Evolutionary conservation across 1,140 invertebrate species (phyloP).

Genomic region (Pseudobourletiella spinata): DNA sequence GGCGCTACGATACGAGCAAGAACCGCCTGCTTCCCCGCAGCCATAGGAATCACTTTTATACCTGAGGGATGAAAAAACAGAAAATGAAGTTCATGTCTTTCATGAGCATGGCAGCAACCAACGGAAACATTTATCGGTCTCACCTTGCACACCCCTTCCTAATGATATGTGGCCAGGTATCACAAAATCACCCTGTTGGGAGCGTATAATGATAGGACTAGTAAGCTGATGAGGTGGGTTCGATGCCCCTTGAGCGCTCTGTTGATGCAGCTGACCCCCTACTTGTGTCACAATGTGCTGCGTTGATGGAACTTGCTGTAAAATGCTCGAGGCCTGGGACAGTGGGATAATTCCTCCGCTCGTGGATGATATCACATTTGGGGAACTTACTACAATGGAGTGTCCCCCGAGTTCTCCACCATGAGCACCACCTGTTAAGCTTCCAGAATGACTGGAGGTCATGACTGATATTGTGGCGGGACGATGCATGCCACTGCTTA

Average conservation of each 20-base stretch:
- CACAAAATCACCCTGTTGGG: constrained; percentile 27
- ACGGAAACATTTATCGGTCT: background rate
- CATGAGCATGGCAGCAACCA: background rate
- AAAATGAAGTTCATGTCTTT: background rate
- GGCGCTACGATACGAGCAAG: constrained; percentile 27
- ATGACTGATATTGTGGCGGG: constrained; percentile 15
- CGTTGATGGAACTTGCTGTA: background rate
- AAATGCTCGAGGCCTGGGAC: background rate
- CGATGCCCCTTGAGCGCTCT: background rate
- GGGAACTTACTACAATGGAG: background rate
- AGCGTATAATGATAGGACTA: constrained; percentile 30
- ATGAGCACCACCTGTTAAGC: background rate
- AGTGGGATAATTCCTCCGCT: background rate
- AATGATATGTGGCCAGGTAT: constrained; percentile 26
- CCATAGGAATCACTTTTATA: constrained; percentile 30
- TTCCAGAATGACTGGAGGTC: background rate
- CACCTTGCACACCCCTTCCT: constrained; percentile 29
- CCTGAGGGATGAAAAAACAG: constrained; percentile 12
- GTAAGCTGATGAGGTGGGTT: constrained; percentile 5
- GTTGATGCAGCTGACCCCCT: constrained; percentile 15
- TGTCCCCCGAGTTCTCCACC: background rate
- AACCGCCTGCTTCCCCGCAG: constrained; percentile 23
- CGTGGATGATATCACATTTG: background rate
- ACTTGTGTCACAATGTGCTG: constrained; percentile 16
- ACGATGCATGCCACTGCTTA: background rate